Percentiles rank a stretch among this genome's conserved stretches.
These are phyloP conservation scores for Panonychus citri DNA, from an alignment of 1,140 invertebrate species.

Conservation along the genomic window DNA sequence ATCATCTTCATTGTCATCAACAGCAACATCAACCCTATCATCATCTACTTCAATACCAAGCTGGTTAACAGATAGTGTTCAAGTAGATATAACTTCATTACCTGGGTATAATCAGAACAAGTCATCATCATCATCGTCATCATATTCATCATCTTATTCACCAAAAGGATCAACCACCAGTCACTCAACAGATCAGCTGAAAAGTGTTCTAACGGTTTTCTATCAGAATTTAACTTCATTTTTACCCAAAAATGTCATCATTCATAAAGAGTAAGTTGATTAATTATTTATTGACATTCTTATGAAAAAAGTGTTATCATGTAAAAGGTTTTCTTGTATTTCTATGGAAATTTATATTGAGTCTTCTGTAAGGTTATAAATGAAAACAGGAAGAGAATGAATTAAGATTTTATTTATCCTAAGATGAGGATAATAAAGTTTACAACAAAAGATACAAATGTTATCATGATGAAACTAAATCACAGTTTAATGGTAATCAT, in stretches of 20 bases:
- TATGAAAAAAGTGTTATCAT: too few relatives aligned
- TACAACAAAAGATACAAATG: too few relatives aligned
- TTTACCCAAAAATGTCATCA: background rate
- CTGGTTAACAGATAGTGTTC: background rate
- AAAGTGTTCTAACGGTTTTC: background rate
- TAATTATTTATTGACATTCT: background rate
- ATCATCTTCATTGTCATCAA: background rate
- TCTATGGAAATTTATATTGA: too few relatives aligned
- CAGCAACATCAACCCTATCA: background rate
- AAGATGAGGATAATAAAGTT: too few relatives aligned
- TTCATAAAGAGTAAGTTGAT: background rate
- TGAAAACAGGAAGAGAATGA: too few relatives aligned
- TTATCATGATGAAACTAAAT: too few relatives aligned
- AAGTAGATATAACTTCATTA: background rate
- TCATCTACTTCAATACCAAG: background rate
- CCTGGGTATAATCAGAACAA: background rate
- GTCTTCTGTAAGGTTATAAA: too few relatives aligned
- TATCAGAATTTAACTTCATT: background rate
- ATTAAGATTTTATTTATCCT: too few relatives aligned
- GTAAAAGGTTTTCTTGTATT: too few relatives aligned
- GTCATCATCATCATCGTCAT: too few relatives aligned
- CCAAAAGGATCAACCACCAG: background rate
- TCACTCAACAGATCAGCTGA: background rate
- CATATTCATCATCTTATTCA: too few relatives aligned
- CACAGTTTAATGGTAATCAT: too few relatives aligned